Percentiles rank a stretch among this genome's conserved stretches.
phyloP scores from a whole-genome alignment of 2,888 invertebrate genomes.

The Lydus trimaculatus region DNA sequence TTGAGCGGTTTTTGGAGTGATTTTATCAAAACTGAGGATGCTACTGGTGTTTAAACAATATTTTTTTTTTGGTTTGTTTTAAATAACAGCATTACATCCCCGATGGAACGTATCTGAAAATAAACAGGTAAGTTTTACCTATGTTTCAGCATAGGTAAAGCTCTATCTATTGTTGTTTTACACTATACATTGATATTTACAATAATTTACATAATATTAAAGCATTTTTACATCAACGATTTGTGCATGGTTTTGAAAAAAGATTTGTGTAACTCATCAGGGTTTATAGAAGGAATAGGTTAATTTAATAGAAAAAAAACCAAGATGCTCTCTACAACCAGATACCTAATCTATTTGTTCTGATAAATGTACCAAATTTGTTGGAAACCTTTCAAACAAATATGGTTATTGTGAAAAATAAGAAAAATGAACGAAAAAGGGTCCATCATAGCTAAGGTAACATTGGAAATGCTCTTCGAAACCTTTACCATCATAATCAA shows the following conservation, averaged over 20 bases:
- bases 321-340: slow-evolving; percentile 51
- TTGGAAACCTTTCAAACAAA: slow-evolving; percentile 40
- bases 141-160: background rate
- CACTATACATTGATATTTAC: slow-evolving; percentile 19
- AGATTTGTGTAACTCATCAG: slow-evolving; percentile 16
- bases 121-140: background rate
- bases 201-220: slow-evolving; percentile 27
- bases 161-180: background rate
- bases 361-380: slow-evolving; percentile 41
- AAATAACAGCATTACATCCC: background rate
- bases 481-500: slow-evolving; percentile 1
- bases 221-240: slow-evolving; percentile 35
- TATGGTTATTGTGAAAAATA: slow-evolving; percentile 37
- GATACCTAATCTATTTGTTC: slow-evolving; percentile 41
- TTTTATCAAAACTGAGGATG: background rate
- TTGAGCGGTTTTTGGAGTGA: background rate
- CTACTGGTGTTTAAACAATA: background rate
- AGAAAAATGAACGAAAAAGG: slow-evolving; percentile 35
- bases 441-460: slow-evolving; percentile 59
- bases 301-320: slow-evolving; percentile 26
- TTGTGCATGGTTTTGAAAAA: slow-evolving; percentile 36
- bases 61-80: background rate
- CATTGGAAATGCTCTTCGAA: slow-evolving; percentile 61
- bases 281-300: slow-evolving; percentile 21
- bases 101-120: background rate